Evolutionary conservation across 2,888 invertebrate genomes (phyloP).

Genomic region (Panopea generosa): DNA sequence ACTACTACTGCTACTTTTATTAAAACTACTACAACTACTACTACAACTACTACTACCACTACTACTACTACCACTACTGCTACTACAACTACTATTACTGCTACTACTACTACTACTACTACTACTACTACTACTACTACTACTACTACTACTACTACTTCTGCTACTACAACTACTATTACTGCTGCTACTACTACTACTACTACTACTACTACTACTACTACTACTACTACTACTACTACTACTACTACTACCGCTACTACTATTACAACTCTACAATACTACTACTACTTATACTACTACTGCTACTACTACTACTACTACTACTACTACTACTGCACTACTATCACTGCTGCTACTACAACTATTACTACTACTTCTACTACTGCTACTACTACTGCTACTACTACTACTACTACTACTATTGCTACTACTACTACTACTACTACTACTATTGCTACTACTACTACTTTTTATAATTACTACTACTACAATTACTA

Average conservation of each 20-base stretch:
- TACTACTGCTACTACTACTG: slow-evolving; percentile 2
- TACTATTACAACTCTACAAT: slow-evolving; percentile 14
- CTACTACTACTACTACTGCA: slow-evolving; percentile 20
- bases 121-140: slow-evolving; percentile 26
- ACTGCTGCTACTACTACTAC: too few relatives aligned
- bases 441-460: slow-evolving; percentile 16
- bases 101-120: slow-evolving; percentile 27
- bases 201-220: slow-evolving; percentile 21
- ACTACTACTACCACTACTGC: too few relatives aligned
- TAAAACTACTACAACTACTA: too few relatives aligned
- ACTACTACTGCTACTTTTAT: too few relatives aligned
- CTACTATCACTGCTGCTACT: too few relatives aligned
- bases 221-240: slow-evolving; percentile 21
- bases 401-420: slow-evolving; percentile 12
- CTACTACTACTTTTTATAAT: too few relatives aligned
- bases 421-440: slow-evolving; percentile 14
- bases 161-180: too few relatives aligned
- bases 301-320: slow-evolving; percentile 14
- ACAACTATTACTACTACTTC: too few relatives aligned
- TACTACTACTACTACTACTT: slow-evolving; percentile 19
- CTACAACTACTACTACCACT: too few relatives aligned
- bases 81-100: too few relatives aligned
- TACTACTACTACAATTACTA: too few relatives aligned
- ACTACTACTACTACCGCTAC: slow-evolving; percentile 14
- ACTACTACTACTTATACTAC: too few relatives aligned